Evolutionary conservation across 1,140 invertebrate species (phyloP).

Genomic region (fruit fly (Drosophila melanogaster)): Release_6_plus_ISO1_MT NT_037436.4:5215501-5216000

Average conservation of each 20-base stretch:
- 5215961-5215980: neutral
- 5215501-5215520: neutral
- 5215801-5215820: slow-evolving; percentile 41
- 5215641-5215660: neutral
- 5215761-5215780: slow-evolving; percentile 11
- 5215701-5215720: slow-evolving; percentile 33
- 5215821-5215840: slow-evolving; percentile 39
- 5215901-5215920: slow-evolving; percentile 68
- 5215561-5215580: too few species aligned
- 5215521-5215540: too few species aligned
- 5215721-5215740: slow-evolving; percentile 2
- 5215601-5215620: too few species aligned
- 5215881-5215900: slow-evolving; percentile 64
- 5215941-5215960: neutral
- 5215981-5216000: slow-evolving; percentile 71
- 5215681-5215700: neutral
- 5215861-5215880: slow-evolving; percentile 64
- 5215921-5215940: neutral
- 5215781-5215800: neutral
- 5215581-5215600: too few species aligned
- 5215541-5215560: neutral
- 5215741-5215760: neutral
- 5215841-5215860: slow-evolving; percentile 41
- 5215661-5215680: neutral
- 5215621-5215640: too few species aligned